Evolutionary conservation across 1,140 invertebrate species (phyloP).

Genomic region (Drosophila dunni): DNA sequence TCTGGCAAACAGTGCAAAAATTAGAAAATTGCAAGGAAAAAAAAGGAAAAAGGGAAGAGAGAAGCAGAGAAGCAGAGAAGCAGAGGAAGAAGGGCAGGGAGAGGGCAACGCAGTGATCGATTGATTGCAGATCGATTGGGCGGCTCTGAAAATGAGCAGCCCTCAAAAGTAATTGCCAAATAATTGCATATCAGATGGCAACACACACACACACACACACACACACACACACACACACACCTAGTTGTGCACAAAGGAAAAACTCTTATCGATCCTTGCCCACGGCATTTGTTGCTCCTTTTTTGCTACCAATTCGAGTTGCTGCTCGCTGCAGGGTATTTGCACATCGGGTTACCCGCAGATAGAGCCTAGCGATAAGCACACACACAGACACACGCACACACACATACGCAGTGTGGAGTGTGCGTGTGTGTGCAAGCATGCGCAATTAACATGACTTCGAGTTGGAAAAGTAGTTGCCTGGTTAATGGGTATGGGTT

Average conservation of each 20-base stretch:
- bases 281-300: slow-evolving; percentile 63
- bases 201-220: slow-evolving; percentile 16
- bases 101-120: slow-evolving; percentile 55
- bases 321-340: slow-evolving; percentile 43
- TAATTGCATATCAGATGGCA: slow-evolving; percentile 52
- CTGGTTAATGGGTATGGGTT: slow-evolving; percentile 31
- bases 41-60: background rate
- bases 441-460: slow-evolving; percentile 67
- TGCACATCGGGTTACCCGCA: slow-evolving; percentile 58
- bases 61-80: background rate
- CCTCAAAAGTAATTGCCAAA: slow-evolving; percentile 69
- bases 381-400: slow-evolving; percentile 16
- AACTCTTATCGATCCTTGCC: slow-evolving; percentile 50
- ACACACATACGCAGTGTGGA: slow-evolving; percentile 1
- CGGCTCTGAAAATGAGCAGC: slow-evolving; percentile 20
- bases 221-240: slow-evolving; percentile 1
- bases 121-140: slow-evolving; percentile 44
- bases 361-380: slow-evolving; percentile 35
- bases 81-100: background rate
- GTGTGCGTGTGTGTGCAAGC: slow-evolving; percentile 43
- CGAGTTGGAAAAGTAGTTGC: slow-evolving; percentile 40
- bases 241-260: background rate
- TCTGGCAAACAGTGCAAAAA: slow-evolving; percentile 24
- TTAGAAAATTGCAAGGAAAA: background rate
- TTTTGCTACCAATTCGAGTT: slow-evolving; percentile 25